Evolutionary conservation across 92 coral and sea anemone species (phyloP).

Genomic region (Chrysogorgia sp.): DNA sequence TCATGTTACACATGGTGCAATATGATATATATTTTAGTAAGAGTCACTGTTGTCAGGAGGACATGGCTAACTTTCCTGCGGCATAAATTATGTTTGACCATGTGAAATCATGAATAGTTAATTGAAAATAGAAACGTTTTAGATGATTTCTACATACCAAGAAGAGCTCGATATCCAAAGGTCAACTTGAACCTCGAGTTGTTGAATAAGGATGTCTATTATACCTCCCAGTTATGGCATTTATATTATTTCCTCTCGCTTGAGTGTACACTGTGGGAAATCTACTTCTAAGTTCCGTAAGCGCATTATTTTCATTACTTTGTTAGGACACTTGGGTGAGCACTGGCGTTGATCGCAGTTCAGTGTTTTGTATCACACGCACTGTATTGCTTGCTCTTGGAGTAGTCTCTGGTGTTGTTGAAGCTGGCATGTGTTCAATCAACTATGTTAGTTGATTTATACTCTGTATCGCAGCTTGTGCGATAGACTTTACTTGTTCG

Average conservation of each 20-base stretch:
- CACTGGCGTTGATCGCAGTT: not conserved
- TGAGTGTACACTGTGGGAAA: constrained; percentile 48
- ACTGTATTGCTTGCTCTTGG: constrained; percentile 16
- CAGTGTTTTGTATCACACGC: constrained; percentile 28
- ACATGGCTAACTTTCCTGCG: too few relatives aligned
- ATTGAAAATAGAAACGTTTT: too few relatives aligned
- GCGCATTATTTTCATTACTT: constrained; percentile 14
- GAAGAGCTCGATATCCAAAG: too few relatives aligned
- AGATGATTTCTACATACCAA: too few relatives aligned
- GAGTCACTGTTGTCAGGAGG: too few relatives aligned
- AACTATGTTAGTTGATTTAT: constrained; percentile 54
- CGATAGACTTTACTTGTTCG: constrained; percentile 48
- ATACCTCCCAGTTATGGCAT: constrained; percentile 12
- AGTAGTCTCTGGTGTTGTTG: not conserved
- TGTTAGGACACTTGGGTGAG: constrained; percentile 39
- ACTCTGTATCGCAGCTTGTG: constrained; percentile 51
- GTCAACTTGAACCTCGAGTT: too few relatives aligned
- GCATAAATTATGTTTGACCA: too few relatives aligned
- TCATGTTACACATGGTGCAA: too few relatives aligned
- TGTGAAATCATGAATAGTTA: too few relatives aligned
- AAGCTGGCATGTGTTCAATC: constrained; percentile 29
- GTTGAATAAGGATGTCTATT: constrained; percentile 21
- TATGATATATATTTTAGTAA: too few relatives aligned
- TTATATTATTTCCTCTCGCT: constrained; percentile 40
- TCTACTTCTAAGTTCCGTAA: constrained; percentile 51